A percentile compares a stretch with the other conserved stretches of the same genome.
Evolutionary conservation across 2,888 invertebrate species (phyloP).

Genomic region (Coelogynopora nodosa): DNA sequence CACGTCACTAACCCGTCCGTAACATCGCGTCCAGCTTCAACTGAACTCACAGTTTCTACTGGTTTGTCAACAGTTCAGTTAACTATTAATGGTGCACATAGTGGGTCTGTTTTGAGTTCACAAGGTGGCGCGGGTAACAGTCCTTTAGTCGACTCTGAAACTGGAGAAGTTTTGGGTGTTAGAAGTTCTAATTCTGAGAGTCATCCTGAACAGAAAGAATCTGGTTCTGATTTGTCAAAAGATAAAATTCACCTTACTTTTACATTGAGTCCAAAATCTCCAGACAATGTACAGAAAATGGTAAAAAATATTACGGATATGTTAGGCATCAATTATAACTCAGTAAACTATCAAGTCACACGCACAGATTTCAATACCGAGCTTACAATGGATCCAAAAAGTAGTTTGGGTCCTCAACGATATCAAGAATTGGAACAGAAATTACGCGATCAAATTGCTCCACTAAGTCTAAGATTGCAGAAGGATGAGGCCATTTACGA

Average conservation of each 20-base stretch:
- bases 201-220: background rate
- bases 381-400: constrained; percentile 34
- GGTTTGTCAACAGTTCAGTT: background rate
- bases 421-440: constrained; percentile 10
- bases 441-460: constrained; percentile 22
- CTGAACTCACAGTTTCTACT: background rate
- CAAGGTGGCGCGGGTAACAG: background rate
- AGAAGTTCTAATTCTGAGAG: background rate
- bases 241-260: constrained; percentile 37
- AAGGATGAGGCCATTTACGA: background rate
- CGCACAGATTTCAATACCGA: constrained; percentile 11
- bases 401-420: constrained; percentile 21
- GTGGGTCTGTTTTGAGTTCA: background rate
- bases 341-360: constrained; percentile 34
- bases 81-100: background rate
- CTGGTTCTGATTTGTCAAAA: background rate
- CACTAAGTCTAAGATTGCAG: background rate
- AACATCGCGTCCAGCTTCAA: background rate
- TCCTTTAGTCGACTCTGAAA: constrained; percentile 38
- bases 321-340: constrained; percentile 38
- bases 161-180: constrained; percentile 36
- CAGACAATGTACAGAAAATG: constrained; percentile 35
- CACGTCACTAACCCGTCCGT: background rate
- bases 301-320: constrained; percentile 38
- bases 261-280: constrained; percentile 33